Evolutionary conservation across 2,113 vertebrate species (phyloP).

Genomic region (Serinus canaria): DNA sequence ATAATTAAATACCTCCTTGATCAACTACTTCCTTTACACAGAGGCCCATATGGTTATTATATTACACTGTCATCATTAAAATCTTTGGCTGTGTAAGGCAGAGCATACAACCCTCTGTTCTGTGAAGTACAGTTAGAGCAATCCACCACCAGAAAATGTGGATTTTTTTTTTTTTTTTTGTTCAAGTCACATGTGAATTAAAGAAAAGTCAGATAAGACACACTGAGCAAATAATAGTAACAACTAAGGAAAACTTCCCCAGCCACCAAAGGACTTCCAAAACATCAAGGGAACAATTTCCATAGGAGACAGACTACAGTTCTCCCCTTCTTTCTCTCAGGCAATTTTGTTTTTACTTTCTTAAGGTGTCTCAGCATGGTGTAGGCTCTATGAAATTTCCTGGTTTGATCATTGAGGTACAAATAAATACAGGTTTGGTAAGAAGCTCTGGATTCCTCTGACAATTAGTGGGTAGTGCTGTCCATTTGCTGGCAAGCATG

Average conservation of each 20-base stretch:
- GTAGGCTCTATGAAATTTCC: neutral
- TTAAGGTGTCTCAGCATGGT: neutral
- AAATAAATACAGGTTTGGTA: neutral
- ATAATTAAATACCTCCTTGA: conserved; percentile 3
- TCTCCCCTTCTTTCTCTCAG: neutral
- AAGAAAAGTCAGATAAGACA: neutral
- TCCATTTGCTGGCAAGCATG: neutral
- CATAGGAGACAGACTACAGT: neutral
- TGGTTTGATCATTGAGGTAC: neutral
- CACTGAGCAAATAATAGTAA: neutral
- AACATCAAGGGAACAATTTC: neutral
- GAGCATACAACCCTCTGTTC: fast-evolving
- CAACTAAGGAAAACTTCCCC: neutral
- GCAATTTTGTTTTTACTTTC: neutral
- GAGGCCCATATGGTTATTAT: neutral
- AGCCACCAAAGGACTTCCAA: neutral
- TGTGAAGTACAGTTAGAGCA: neutral
- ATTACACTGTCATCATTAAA: neutral
- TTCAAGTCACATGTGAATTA: neutral
- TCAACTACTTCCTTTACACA: conserved; percentile 34
- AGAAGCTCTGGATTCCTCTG: neutral
- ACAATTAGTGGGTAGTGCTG: neutral
- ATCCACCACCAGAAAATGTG: neutral
- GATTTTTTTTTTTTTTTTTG: neutral
- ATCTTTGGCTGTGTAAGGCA: neutral